Base-by-base conservation (phyloP, 1,140 invertebrate species). In the Lordiphosa mommai region DNA sequence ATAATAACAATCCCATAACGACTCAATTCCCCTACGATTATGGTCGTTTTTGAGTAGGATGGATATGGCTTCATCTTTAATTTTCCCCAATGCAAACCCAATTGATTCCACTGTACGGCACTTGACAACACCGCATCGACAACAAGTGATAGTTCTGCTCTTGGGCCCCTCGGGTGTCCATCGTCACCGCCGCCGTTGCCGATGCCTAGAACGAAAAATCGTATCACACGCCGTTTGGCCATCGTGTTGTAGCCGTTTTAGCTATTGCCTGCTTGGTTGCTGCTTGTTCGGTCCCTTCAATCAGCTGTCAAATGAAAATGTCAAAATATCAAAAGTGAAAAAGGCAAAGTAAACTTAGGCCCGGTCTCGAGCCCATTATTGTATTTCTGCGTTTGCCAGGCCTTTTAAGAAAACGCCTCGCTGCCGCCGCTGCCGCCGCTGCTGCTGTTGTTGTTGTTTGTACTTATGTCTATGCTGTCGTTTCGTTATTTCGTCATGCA, bases 291-390 rank as follows among this genome's bases (percentile, higher is more conserved):
- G 66, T 61, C 77, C 77, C 77, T 82, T 82, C 77, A 82, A 84
- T 84, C 77, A 82, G 77, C 77, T 82, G 77, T 82, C 77, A 82
- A 82, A 82, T 82, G 77, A 82, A 82, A 82, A 82, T 82, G 77
- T 82, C 77, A 82, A 82, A 82, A 82, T 82, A 82, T 82, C 77
- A 82, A 82, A 82, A 82, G 77, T 82, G 77, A 82, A 82, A 82
- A 82, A 82, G 77, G 77, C 77, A 82, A 82, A 82, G 77, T 77
- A 82, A 84, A 82, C 77, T 80, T 82, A 61, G 76, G 71, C 58
- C 71, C 74, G 65, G 52, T 70, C 57, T 61, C 56, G 74, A 76
- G 76, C 61, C 77, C 76, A 80, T 80, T 80, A 80, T 80, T 82
- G 58, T 80, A 51, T 67, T 72, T 67, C 72, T 71, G 60, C 36